Base-by-base conservation (phyloP, 2,888 invertebrate genomes). In the Ephialtes manifestator region DNA sequence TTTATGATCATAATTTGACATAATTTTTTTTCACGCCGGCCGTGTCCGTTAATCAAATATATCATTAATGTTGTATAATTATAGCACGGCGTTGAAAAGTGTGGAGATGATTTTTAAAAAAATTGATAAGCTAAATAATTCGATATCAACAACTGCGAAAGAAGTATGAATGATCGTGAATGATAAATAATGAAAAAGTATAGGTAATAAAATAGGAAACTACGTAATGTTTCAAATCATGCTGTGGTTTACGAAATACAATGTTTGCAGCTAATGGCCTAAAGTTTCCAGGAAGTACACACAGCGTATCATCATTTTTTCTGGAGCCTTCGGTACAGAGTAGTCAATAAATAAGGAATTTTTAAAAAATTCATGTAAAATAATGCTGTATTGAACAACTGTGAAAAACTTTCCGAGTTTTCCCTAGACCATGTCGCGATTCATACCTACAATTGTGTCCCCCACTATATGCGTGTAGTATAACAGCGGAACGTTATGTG, bases 401-500 rank as follows among this genome's bases (percentile, higher is more conserved):
- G 4, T 18, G n/a, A 71, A 20, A 63, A 72, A 31, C 13, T 67
- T 67, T 63, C 3, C 18, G 11, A 28, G 31, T 55, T 78, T 48
- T 20, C 35, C 28, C 24, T 60, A 7, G 4, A 72, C 51, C n/a
- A 55, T 2, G 8, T 11, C 58, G 28, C 74, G 43, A 31, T 31
- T 48, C 20, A 75, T 31, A 48, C 15, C 53, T n/a, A 75, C 28
- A 46, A 48, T 48, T 60, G 31, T 35, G 10, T 10, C 35, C 4
- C 48, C 35, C 13, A 28, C 43, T 28, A 18, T 24, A 18, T 43
- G 39, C 48, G 75, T 79, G 63, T 28, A 63, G 31, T 48, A 20
- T 39, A 65, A 70, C 48, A 68, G 18, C 72, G 71, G n/a, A 35
- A 67, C 55, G 83, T 60, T 43, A 55, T 28, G 55, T 35, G 20